These are phyloP conservation scores for Periophthalmus magnuspinnatus DNA, from an alignment of 2,797 vertebrate species.

Conservation along the genomic window DNA sequence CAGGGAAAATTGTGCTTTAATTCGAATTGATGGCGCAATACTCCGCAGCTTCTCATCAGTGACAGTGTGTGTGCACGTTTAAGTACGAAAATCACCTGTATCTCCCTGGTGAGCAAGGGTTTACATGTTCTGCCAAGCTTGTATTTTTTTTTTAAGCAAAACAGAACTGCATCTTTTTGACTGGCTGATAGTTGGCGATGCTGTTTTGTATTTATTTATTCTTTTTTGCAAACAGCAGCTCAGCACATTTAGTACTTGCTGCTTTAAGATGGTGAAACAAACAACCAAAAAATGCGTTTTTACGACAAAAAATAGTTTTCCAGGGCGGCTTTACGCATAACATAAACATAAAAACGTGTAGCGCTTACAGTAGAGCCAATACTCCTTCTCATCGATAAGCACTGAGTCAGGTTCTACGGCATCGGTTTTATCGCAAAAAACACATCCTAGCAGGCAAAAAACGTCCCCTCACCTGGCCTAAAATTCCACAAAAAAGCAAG, in stretches of 20 bases:
- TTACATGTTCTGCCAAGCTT: too few species aligned
- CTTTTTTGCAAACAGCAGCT: too few species aligned
- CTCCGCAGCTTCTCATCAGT: slow-evolving; percentile 44
- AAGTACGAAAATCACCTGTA: too few species aligned
- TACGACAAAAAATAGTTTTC: too few species aligned
- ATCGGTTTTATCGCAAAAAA: background rate
- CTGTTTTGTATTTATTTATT: too few species aligned
- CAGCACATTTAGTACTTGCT: background rate
- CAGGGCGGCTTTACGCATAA: background rate
- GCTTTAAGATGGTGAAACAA: background rate
- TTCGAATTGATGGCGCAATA: slow-evolving; percentile 31
- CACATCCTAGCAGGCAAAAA: slow-evolving; percentile 12
- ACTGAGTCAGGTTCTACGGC: background rate
- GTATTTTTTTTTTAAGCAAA: background rate
- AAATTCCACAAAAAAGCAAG: background rate
- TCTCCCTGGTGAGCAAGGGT: background rate
- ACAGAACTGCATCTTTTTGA: background rate
- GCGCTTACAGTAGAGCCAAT: background rate
- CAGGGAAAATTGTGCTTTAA: slow-evolving; percentile 12
- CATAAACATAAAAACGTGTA: background rate
- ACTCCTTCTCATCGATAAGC: background rate
- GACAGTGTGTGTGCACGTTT: slow-evolving; percentile 6
- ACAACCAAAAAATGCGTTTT: too few species aligned
- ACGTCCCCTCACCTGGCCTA: background rate
- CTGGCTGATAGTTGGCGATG: background rate